phyloP scores from a whole-genome alignment of 2,113 vertebrate species.

The Sula dactylatra region DNA sequence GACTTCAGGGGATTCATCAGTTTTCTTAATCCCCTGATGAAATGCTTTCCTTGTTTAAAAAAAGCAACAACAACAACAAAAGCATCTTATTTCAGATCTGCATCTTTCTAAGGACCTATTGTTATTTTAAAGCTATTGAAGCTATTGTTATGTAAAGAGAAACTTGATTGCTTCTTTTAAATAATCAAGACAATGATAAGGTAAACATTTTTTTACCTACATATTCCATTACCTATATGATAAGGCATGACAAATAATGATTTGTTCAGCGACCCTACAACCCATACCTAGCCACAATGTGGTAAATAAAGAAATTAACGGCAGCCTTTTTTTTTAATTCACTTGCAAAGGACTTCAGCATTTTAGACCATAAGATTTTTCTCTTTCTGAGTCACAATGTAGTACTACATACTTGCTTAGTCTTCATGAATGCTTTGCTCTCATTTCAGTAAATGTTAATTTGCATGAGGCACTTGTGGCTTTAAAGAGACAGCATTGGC shows the following conservation, averaged over 20 bases:
- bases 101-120: not conserved
- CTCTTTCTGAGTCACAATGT: not conserved
- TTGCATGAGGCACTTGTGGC: constrained; percentile 30
- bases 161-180: constrained; percentile 15
- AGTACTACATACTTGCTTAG: constrained; percentile 17
- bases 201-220: constrained; percentile 8
- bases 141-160: not conserved
- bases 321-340: not conserved
- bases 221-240: not conserved
- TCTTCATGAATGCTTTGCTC: constrained; percentile 30
- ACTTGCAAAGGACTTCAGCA: not conserved
- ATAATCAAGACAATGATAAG: not conserved
- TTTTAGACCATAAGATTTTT: constrained; percentile 1
- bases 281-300: not conserved
- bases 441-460: constrained; percentile 45
- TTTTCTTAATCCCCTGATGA: not conserved
- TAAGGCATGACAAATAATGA: not conserved
- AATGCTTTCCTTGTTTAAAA: not conserved
- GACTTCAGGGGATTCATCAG: not conserved
- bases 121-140: constrained; percentile 8
- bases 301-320: not conserved
- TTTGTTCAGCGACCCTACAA: not conserved
- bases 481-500: constrained; percentile 45
- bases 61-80: not conserved
- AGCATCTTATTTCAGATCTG: not conserved